Evolutionary conservation across 1,140 invertebrate genomes (phyloP).

Genomic region (Drosophila guanche): DNA sequence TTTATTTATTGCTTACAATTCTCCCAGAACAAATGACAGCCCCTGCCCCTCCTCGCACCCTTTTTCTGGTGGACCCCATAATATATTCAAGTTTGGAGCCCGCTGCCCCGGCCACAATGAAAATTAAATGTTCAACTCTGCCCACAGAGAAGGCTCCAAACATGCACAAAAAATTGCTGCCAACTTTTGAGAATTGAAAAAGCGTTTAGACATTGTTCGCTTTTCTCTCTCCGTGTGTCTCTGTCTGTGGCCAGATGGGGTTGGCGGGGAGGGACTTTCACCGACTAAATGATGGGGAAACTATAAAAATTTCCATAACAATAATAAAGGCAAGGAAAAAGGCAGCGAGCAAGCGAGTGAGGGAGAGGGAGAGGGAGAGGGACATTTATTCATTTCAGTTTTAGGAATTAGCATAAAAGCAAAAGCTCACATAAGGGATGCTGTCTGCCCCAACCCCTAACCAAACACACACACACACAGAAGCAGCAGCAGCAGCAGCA

Average conservation of each 20-base stretch:
- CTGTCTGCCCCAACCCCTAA: not conserved
- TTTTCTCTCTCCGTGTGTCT: not conserved
- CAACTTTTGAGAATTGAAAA: slow-evolving; percentile 71
- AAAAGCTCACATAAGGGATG: slow-evolving; percentile 44
- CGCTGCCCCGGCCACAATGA: slow-evolving; percentile 24
- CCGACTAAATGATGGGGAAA: slow-evolving; percentile 79
- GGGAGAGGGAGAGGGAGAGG: slow-evolving; percentile 6
- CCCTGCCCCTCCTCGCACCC: too few species aligned
- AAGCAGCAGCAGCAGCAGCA: too few species aligned
- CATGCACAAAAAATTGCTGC: slow-evolving; percentile 51
- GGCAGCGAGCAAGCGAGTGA: slow-evolving; percentile 9
- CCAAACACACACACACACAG: slow-evolving; percentile 3
- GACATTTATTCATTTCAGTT: slow-evolving; percentile 79
- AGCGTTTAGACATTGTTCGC: slow-evolving; percentile 62
- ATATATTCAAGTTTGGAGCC: not conserved
- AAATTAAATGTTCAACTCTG: slow-evolving; percentile 74
- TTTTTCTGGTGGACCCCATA: too few species aligned
- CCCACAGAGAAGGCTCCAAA: slow-evolving; percentile 27
- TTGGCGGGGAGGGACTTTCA: not conserved
- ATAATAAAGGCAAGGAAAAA: slow-evolving; percentile 72
- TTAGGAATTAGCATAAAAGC: slow-evolving; percentile 79
- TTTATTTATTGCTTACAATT: slow-evolving; percentile 82
- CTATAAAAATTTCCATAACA: slow-evolving; percentile 83
- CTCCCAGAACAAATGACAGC: slow-evolving; percentile 80
- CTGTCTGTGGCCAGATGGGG: slow-evolving; percentile 5